Evolutionary conservation across 92 coral and sea anemone genomes (phyloP), one percentile per base, ranked within the genome.

Genomic region (Diadumene lineata): DNA sequence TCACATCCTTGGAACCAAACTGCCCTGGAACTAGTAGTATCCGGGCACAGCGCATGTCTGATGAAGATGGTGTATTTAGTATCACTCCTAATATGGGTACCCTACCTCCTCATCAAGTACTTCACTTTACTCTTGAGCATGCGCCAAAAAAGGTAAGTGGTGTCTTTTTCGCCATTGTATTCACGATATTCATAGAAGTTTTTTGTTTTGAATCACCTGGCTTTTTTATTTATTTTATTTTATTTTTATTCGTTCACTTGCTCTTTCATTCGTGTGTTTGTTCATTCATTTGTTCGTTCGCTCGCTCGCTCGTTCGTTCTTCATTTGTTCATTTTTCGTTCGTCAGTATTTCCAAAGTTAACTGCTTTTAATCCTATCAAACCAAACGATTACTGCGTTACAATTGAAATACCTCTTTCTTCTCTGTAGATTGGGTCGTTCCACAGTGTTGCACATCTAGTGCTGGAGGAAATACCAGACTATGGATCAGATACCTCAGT

Each of bases 71-170:
- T 55, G 90, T 78, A 46, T 92, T 92, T 51, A 64, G 50, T 24
- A 70, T 96, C 34, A 50, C 67, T 43, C 99, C 99, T 75, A 90
- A 89, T 70, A 84, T 85, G 89, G 99, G 99, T 56, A 83, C 84
- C 10, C 80, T 96, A 18, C 97, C 91, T n/a, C 96, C 99, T 43
- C 85, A 89, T 43, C 85, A 90, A 43, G 84, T 83, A 34, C 88
- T 89, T 11, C 87, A 92, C 65, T 96, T 96, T 78, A 67, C 86
- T 16, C 58, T 96, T 51, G 92, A 92, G 78, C 84, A 85, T 64
- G 76, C 87, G 6, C 97, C 99, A 0, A 68, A 34, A 50, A 60
- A 90, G 88, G 98, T 93, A 81, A 61, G 72, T 1, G 21, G 7
- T 48, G 27, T 28, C 23, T 61, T 32, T 28, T 3, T 30, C 19